Evolutionary conservation across 2,113 vertebrate genomes (phyloP), one percentile per base, ranked within the genome.

Genomic region (Coreoperca whiteheadi): DNA sequence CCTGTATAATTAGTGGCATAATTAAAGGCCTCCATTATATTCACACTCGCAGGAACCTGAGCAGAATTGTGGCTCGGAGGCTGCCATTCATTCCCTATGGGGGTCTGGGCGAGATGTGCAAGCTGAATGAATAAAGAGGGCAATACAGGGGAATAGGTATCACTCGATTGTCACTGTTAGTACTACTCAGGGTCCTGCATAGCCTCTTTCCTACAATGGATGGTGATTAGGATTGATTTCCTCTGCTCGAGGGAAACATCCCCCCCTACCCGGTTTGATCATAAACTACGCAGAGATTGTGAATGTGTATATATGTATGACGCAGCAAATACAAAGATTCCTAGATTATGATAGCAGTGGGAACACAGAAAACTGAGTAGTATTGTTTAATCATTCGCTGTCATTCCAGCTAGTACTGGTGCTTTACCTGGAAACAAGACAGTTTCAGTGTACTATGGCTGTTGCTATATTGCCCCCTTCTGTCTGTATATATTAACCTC

Each of bases 21-120:
- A 93, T 94, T 92, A 93, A 92, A 93, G 88, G 90, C 86, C 85
- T 93, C 85, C 85, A 84, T 92, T 92, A 91, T 82, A 77, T 81
- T 90, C 76, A 77, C 81, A 72, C 88, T 91, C 81, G 4, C 81
- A 74, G 82, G 88, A 87, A 83, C 85, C 80, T 74, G 82, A 79
- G 87, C 69, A 10, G 76, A 81, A 81, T 82, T 89, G 84, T 86
- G 79, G 75, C 85, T 89, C 43, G n/a, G 78, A 88, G 80, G 77
- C 70, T 82, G 74, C 84, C 71, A 83, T 87, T 90, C 83, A 84
- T 69, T 88, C 79, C 81, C 79, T 51, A 15, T 34, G 60, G 88
- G 53, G 65, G 23, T 66, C 60, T 32, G 48, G 46, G 80, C 21
- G 43, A 69, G 67, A 65, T 63, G 71, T 81, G 70, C 75, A 74